Base-by-base conservation (phyloP, 2,113 vertebrate species). In the Isichthys henryi region DNA sequence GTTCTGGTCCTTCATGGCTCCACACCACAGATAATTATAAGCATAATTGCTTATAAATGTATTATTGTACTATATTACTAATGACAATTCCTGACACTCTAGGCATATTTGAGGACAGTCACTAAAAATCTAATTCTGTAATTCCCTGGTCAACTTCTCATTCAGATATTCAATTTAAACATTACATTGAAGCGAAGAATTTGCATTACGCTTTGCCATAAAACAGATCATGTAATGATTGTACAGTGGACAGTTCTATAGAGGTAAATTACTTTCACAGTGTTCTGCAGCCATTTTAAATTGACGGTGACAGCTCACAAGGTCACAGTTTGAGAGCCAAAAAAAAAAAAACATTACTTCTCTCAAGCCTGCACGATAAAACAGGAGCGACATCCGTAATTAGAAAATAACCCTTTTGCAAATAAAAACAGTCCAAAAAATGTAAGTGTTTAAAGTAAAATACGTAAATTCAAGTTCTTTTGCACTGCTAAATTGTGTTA, bases 241-340 rank as follows among this genome's bases (percentile, higher is more conserved):
- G n/a, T 86, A 48, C n/a, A 50, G 48, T 48, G 45, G 46, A 86
- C 83, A 86, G 45, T n/a, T 27, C 23, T 49, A 15, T 11, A 10
- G 45, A 86, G 83, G 83, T 49, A 86, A 46, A 46, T 27, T 27
- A 86, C 74, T 80, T 80, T 80, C 83, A 86, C 83, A 86, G 83
- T 86, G 83, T 86, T 86, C 43, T 80, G 74, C 74, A 80, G 74
- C 31, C 74, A 43, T 80, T 80, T 80, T 80, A 80, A 80, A 80
- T 43, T 86, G 83, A 86, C 48, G 83, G 48, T 48, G 83, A 31
- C 83, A 86, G 23, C 48, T 86, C 48, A 27, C 83, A 86, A 86
- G 83, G 83, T 86, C 83, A 86, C n/a, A 43, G n/a, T 21, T 5
- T 80, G 45, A n/a, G 45, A 48, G 23, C 45, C 0, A 15, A 48